Evolutionary conservation across 1,140 invertebrate genomes (phyloP).

Genomic region (Pemphigus obesinymphae): DNA sequence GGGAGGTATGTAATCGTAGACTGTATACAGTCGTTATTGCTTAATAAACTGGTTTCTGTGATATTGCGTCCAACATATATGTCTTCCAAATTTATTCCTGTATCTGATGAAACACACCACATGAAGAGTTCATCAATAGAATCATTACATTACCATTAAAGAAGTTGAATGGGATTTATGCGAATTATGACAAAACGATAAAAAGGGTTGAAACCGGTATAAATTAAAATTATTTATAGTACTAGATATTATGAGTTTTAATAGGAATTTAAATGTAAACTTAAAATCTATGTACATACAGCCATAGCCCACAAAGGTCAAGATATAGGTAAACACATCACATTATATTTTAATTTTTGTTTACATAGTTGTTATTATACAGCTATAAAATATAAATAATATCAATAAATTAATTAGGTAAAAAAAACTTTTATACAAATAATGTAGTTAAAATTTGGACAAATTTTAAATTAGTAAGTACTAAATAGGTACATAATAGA

Average conservation of each 20-base stretch:
- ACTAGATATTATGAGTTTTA: not conserved
- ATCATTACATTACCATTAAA: not conserved
- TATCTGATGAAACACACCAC: not conserved
- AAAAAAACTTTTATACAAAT: no score
- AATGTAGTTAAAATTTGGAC: no score
- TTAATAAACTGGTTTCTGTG: conserved; percentile 26
- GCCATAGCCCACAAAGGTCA: no score
- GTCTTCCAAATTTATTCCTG: not conserved
- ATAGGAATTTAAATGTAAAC: no score
- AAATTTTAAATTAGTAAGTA: no score
- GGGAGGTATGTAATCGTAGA: conserved; percentile 1
- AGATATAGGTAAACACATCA: no score
- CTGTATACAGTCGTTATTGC: conserved; percentile 7
- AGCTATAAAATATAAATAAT: no score
- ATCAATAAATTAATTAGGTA: no score
- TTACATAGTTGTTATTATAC: no score
- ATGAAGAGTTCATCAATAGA: not conserved
- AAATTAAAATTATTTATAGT: not conserved
- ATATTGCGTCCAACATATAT: not conserved
- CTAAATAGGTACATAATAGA: no score
- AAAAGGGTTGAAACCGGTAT: not conserved
- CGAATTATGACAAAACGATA: not conserved
- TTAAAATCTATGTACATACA: no score
- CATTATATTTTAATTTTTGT: no score
- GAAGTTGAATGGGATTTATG: not conserved